Evolutionary conservation across 2,797 vertebrate genomes (phyloP), one percentile per base, ranked within the genome.

Genomic region (Zonotrichia albicollis): DNA sequence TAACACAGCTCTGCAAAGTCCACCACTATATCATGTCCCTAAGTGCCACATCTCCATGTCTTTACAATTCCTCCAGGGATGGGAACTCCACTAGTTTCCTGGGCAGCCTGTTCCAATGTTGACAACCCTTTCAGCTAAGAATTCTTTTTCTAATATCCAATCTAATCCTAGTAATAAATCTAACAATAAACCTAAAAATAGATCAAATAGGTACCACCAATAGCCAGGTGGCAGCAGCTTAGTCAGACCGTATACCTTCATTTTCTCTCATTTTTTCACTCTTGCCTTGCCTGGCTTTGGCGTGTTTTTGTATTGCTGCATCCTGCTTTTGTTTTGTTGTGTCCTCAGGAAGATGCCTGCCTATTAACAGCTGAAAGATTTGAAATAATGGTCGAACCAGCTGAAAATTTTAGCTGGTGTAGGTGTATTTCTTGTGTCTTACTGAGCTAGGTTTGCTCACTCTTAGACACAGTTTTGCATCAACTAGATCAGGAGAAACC

Each of bases 171-270:
- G 5, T 30, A 76, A 70, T 50, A 75, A 71, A 57, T 72, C 18
- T 40, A 76, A 64, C 16, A 58, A 45, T 58, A 65, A 73, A 42
- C 16, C 11, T 76, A 51, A 64, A 58, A 53, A 32, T 42, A 78
- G 46, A 72, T 53, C 13, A 46, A 60, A 29, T 32, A 29, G 8
- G 19, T 45, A 42, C n/a, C 22, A 15, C 14, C 11, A 26, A 8
- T 29, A 61, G 4, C 19, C 32, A 43, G 22, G 18, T 42, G 43
- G 8, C 30, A 34, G 9, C 18, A 34, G 5, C 12, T 77, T 22
- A 51, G 11, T 11, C 13, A 48, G 20, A 55, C 5, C 0, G 1
- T 18, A 13, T 30, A 8, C 43, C 3, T 42, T 64, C 2, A 27
- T 67, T 83, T 79, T 64, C n/a, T 66, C 29, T 43, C 17, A 4